phyloP scores from a whole-genome alignment of 64 coral and sea anemone species.

The Hydrozoanthus tunicans region DNA sequence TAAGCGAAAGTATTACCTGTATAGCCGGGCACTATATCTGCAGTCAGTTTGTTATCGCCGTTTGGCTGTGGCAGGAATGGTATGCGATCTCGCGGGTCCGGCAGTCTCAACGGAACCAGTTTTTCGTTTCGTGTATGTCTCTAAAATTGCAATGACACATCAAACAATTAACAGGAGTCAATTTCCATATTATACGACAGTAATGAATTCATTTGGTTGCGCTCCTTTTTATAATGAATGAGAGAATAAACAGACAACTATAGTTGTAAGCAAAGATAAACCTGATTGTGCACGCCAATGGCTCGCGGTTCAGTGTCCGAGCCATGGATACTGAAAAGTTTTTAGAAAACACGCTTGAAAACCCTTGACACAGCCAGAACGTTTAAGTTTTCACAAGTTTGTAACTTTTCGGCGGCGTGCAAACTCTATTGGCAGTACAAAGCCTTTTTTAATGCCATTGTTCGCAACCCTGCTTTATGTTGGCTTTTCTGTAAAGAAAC shows the following conservation, averaged over 20 bases:
- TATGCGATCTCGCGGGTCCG: conserved; percentile 49
- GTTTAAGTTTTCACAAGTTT: no score
- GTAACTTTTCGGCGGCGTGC: no score
- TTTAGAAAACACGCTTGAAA: no score
- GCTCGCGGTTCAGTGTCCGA: no score
- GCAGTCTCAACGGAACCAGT: conserved; percentile 59
- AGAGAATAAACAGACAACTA: background rate
- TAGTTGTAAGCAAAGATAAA: no score
- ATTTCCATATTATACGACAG: background rate
- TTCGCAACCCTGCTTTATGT: no score
- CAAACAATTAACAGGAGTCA: background rate
- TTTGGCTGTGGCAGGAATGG: conserved; percentile 70
- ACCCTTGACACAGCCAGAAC: no score
- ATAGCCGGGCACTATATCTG: conserved; percentile 86
- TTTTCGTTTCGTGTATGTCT: conserved; percentile 95
- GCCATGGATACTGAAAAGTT: no score
- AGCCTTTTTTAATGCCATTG: no score
- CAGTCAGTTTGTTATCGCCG: conserved; percentile 89
- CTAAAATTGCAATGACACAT: conserved; percentile 45
- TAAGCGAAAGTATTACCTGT: conserved; percentile 71
- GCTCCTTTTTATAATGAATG: background rate
- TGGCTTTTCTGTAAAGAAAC: no score
- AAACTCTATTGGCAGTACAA: no score
- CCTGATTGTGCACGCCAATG: no score
- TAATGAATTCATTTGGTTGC: background rate